Conservation (phyloP, 2,797 vertebrate genomes). For the Fistularia tabacaria region DNA sequence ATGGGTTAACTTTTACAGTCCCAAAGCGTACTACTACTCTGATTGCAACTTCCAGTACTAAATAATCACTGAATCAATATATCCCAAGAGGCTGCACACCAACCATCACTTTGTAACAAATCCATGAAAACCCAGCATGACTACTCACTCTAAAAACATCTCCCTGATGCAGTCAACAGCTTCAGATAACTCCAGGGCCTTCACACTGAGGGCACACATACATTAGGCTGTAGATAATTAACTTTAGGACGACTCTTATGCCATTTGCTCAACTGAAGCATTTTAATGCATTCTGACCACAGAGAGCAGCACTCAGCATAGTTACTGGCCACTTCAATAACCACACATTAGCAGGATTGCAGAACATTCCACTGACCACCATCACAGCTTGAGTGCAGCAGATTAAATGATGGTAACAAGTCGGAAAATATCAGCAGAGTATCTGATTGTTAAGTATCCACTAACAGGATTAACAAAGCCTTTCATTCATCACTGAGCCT, state of each 20-base stretch:
- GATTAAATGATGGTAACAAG: constrained; percentile 4
- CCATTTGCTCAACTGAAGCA: constrained; percentile 6
- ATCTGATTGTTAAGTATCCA: not conserved
- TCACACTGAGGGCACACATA: constrained; percentile 19
- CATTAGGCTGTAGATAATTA: constrained; percentile 43
- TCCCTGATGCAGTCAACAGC: not conserved
- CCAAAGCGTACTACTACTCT: no score
- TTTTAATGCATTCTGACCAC: constrained; percentile 20
- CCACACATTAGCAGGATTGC: constrained; percentile 19
- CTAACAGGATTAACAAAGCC: not conserved
- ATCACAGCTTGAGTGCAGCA: not conserved
- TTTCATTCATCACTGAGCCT: not conserved
- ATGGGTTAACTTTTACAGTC: no score
- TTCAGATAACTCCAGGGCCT: constrained; percentile 6
- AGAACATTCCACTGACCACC: constrained; percentile 1
- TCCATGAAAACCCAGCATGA: not conserved
- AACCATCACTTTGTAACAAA: no score
- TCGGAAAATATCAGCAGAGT: no score
- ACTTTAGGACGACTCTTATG: constrained; percentile 35
- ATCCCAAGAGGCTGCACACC: no score
- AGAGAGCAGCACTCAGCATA: constrained; percentile 25
- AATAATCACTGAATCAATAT: no score
- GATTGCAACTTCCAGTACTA: no score
- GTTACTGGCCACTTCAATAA: constrained; percentile 33
- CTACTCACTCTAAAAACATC: not conserved